These are phyloP conservation scores for Tenthredo mesomela DNA, from an alignment of 2,888 invertebrate genomes.

Conservation along the genomic window DNA sequence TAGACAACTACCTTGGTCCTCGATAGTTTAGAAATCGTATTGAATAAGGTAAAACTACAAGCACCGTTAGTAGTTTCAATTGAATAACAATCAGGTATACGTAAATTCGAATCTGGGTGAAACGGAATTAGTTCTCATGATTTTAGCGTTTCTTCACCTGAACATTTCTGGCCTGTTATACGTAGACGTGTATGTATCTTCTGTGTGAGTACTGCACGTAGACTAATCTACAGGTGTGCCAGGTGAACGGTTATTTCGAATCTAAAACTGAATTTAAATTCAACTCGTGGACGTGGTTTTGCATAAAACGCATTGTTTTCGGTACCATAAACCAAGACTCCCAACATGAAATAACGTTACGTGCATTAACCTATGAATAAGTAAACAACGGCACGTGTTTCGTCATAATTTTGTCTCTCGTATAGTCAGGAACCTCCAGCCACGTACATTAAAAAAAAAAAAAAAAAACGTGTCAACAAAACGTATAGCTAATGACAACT, in stretches of 20 bases:
- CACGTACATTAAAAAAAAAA: not conserved
- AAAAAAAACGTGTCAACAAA: constrained; percentile 18
- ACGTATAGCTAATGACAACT: not conserved
- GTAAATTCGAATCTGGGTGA: constrained; percentile 63
- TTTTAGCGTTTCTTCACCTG: not conserved
- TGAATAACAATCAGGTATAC: constrained; percentile 64
- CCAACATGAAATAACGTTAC: constrained; percentile 32
- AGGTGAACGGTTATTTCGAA: constrained; percentile 23
- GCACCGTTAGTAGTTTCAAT: constrained; percentile 60
- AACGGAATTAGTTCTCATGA: constrained; percentile 12
- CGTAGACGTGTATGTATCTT: not conserved
- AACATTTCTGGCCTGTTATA: not conserved
- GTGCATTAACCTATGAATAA: constrained; percentile 44
- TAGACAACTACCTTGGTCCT: not conserved
- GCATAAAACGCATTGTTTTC: constrained; percentile 29
- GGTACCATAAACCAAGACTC: not conserved
- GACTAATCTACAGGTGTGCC: constrained; percentile 11
- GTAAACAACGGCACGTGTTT: constrained; percentile 37
- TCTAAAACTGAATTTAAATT: constrained; percentile 25
- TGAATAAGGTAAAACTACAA: constrained; percentile 17
- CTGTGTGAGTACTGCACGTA: not conserved
- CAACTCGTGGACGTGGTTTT: not conserved
- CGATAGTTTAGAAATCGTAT: constrained; percentile 31
- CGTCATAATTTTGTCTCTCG: constrained; percentile 26
- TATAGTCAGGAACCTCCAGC: not conserved